These are phyloP conservation scores for Eulemur rufifrons DNA, from an alignment of 2,113 vertebrate species.

Conservation along the genomic window DNA sequence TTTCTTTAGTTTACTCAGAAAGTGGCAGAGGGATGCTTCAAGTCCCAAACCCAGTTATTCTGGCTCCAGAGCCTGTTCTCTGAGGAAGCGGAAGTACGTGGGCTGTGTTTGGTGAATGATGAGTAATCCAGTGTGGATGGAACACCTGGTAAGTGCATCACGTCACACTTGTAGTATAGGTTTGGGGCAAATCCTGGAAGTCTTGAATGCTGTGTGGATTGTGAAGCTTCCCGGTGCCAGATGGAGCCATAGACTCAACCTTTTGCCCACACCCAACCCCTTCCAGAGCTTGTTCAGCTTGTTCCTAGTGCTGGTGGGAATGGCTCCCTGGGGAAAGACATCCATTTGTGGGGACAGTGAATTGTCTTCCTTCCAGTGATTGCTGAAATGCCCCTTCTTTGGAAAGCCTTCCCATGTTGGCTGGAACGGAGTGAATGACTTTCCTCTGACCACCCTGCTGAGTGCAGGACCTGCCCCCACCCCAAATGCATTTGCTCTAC, in stretches of 20 bases:
- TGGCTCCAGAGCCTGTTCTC: not conserved
- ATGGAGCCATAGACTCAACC: not conserved
- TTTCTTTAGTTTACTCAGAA: slow-evolving; percentile 36
- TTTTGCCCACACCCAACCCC: not conserved
- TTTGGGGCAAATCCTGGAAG: slow-evolving; percentile 45
- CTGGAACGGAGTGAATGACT: not conserved
- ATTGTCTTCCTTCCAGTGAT: not conserved
- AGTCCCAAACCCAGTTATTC: not conserved
- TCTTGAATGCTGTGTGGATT: not conserved
- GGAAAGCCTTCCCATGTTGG: not conserved
- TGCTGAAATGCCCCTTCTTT: not conserved
- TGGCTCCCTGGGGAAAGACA: not conserved
- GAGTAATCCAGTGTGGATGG: slow-evolving; percentile 41
- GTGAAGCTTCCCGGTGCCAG: slow-evolving; percentile 20
- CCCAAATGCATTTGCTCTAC: not conserved
- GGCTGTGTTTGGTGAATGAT: slow-evolving; percentile 44
- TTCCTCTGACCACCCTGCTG: not conserved
- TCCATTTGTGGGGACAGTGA: not conserved
- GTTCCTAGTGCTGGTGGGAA: not conserved
- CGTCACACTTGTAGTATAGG: slow-evolving; percentile 31
- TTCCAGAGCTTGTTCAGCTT: not conserved
- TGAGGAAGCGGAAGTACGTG: slow-evolving; percentile 41
- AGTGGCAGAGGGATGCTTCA: not conserved
- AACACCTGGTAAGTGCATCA: slow-evolving; percentile 40
- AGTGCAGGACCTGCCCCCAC: not conserved